These are phyloP conservation scores for Condylura cristata DNA, from an alignment of 2,113 vertebrate species.

Conservation along the genomic window DNA sequence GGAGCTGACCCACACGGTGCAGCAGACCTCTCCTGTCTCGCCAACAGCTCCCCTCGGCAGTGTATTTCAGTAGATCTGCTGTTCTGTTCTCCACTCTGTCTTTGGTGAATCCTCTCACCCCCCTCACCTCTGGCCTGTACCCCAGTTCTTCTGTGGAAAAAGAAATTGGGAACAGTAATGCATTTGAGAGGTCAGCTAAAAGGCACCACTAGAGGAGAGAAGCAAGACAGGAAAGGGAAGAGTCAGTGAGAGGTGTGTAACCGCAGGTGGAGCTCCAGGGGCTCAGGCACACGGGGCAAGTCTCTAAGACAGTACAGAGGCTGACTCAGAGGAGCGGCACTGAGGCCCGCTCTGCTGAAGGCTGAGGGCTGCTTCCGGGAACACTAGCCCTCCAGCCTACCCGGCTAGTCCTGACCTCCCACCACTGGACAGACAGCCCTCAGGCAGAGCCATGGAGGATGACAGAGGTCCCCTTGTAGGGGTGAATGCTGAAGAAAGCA, in stretches of 20 bases:
- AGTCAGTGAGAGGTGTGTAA: neutral
- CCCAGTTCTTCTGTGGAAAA: neutral
- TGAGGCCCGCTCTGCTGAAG: no score
- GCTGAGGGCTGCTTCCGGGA: neutral
- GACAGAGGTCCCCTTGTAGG: neutral
- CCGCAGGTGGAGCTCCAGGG: neutral
- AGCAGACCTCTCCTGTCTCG: no score
- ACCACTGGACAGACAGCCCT: neutral
- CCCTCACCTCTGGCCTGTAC: no score
- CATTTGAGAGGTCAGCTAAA: neutral
- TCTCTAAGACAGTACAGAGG: neutral
- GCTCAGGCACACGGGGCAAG: neutral
- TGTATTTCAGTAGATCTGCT: no score
- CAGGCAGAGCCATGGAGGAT: neutral
- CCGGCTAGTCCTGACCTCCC: neutral
- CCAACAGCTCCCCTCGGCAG: no score
- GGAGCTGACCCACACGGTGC: no score
- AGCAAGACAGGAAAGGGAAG: neutral
- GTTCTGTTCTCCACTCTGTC: no score
- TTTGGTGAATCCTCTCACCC: no score
- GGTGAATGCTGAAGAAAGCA: neutral
- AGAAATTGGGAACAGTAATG: neutral
- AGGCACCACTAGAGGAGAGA: neutral
- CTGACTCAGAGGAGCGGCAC: neutral
- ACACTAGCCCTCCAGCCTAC: neutral